Evolutionary conservation across 2,888 invertebrate species (phyloP), one percentile per base, ranked within the genome.

Genomic region (Leucophenga maculata): DNA sequence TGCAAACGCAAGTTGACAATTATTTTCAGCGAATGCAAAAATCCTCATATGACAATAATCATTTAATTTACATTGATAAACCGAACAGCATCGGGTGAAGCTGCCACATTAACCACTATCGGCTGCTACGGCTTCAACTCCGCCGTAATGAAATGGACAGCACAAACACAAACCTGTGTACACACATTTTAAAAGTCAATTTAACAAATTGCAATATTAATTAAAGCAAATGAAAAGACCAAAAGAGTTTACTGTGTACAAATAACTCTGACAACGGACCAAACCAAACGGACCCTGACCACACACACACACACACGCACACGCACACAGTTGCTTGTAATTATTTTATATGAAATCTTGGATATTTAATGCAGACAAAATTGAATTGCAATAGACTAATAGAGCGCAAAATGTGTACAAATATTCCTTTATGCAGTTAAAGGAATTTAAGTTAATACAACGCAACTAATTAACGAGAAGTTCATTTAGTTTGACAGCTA

Each of bases 151-250:
- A 22, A 18, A 22, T 18, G 54, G n/a, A 55, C 55, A 22, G 4
- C 22, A 22, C 22, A 9, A 22, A 39, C 55, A 55, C 39, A 8
- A 6, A 39, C 39, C 14, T 31, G 31, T 57, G 3, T 55, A 22
- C 11, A 55, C 13, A 57, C 31, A 55, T 20, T 57, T 57, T 57
- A 57, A 57, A 57, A 57, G 57, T 57, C 57, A 57, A 57, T 57
- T 57, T 57, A 26, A 57, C 57, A 57, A 57, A 57, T 57, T 26
- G 57, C 57, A 57, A 57, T 57, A 57, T 57, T 57, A 57, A 57
- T 57, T 57, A 57, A 57, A 57, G 57, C 31, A 57, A 57, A 57
- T 57, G 13, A 26, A 57, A 57, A 26, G 31, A 31, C 31, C 57
- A 4, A 57, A 57, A 57, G 26, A 14, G 11, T 57, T 57, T 57